Percentiles rank a stretch among this genome's conserved stretches.
Conservation (phyloP, 2,797 vertebrate genomes). For the Menidia menidia region DNA sequence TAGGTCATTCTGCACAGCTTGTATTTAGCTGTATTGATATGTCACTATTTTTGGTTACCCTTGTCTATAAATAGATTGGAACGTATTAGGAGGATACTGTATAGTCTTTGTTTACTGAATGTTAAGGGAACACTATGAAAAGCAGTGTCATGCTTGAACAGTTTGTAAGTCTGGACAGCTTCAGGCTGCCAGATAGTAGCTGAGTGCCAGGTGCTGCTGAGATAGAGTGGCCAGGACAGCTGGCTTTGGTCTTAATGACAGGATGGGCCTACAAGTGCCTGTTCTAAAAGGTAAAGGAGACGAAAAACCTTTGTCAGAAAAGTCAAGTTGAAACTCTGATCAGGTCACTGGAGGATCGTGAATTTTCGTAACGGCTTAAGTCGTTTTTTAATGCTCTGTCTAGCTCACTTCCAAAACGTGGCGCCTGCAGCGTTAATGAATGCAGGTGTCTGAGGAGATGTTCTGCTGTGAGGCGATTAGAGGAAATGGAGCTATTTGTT, state of each 20-base stretch:
- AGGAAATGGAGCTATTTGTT: slow-evolving; percentile 60
- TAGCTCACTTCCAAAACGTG: slow-evolving; percentile 15
- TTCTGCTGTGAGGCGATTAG: slow-evolving; percentile 46
- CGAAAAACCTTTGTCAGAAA: slow-evolving; percentile 4
- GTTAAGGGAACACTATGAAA: slow-evolving; percentile 11
- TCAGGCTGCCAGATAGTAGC: slow-evolving; percentile 3
- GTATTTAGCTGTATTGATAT: slow-evolving; percentile 17
- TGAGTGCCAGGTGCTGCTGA: slow-evolving; percentile 32
- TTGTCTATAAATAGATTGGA: slow-evolving; percentile 36
- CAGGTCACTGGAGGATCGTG: slow-evolving; percentile 10
- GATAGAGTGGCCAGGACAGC: slow-evolving; percentile 30
- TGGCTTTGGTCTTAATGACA: slow-evolving; percentile 4
- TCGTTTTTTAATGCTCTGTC: slow-evolving; percentile 12
- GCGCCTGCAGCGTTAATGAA: slow-evolving; percentile 52
- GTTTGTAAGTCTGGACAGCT: slow-evolving; percentile 13
- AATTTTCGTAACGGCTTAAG: slow-evolving; percentile 17
- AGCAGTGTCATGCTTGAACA: slow-evolving; percentile 6
- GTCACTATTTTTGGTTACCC: slow-evolving; percentile 31
- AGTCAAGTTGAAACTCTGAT: slow-evolving; percentile 4
- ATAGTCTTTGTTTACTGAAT: slow-evolving; percentile 16
- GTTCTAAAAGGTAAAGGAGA: slow-evolving; percentile 7
- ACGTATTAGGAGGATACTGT: neutral
- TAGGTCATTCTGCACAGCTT: slow-evolving; percentile 40
- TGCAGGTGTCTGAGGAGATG: slow-evolving; percentile 63
- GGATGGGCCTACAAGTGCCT: slow-evolving; percentile 20